These are phyloP conservation scores for Micromussa lordhowensis DNA, from an alignment of 92 coral and sea anemone genomes.

Conservation along the genomic window DNA sequence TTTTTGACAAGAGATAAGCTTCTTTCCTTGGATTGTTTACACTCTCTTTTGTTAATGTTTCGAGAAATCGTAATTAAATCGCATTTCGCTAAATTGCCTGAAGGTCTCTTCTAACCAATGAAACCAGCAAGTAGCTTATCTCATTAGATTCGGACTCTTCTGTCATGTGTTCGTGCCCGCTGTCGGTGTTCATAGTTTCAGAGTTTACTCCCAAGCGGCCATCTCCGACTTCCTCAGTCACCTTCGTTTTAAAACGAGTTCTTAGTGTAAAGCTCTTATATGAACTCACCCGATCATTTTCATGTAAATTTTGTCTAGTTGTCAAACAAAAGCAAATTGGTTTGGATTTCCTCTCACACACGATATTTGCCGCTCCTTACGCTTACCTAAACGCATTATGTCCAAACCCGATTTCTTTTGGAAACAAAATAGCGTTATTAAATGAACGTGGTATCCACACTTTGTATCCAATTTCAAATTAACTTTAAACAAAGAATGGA, in stretches of 20 bases:
- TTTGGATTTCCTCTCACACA: too few relatives aligned
- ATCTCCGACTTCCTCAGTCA: not conserved
- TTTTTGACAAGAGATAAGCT: conserved; percentile 32
- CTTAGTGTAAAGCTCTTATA: not conserved
- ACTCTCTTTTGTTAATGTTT: conserved; percentile 21
- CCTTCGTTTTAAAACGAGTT: not conserved
- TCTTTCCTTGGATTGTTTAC: conserved; percentile 9
- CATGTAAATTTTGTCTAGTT: not conserved
- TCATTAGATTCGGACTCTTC: not conserved
- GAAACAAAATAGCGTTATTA: too few relatives aligned
- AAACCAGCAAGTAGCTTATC: not conserved
- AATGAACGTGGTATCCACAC: too few relatives aligned
- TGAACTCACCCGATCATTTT: not conserved
- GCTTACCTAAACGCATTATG: too few relatives aligned
- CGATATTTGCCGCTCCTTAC: too few relatives aligned
- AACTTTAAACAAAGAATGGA: not conserved
- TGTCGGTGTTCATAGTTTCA: too few relatives aligned
- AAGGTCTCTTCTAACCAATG: not conserved
- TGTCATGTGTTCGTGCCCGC: not conserved
- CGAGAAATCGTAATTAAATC: not conserved
- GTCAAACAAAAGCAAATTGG: not conserved
- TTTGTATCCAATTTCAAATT: not conserved
- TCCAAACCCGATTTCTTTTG: too few relatives aligned
- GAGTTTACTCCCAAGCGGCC: not conserved
- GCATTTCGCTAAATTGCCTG: not conserved